Percentiles rank a stretch among this genome's conserved stretches.
Evolutionary conservation across 2,797 vertebrate species (phyloP).

Genomic region (Alcedo quadribrachys): DNA sequence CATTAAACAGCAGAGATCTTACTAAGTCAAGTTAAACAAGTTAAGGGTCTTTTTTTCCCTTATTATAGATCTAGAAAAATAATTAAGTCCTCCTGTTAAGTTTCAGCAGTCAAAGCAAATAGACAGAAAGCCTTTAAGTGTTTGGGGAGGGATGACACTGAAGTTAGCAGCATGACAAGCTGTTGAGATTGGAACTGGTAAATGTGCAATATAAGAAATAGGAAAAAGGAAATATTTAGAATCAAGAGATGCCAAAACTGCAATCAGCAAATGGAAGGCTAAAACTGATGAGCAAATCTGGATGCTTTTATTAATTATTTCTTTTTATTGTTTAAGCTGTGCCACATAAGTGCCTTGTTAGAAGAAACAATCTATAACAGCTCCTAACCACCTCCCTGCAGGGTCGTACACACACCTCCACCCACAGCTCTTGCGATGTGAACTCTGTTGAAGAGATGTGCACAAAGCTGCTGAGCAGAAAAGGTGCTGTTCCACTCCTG

Average conservation of each 20-base stretch:
- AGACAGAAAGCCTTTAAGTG: not conserved
- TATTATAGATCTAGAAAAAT: constrained; percentile 3
- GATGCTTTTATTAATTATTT: constrained; percentile 48
- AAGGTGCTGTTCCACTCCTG: not conserved
- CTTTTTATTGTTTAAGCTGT: constrained; percentile 49
- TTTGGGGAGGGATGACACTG: not conserved
- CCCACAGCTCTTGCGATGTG: fast-evolving
- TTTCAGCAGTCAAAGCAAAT: not conserved
- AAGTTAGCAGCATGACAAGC: not conserved
- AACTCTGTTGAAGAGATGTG: fast-evolving
- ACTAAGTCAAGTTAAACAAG: not conserved
- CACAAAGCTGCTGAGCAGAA: fast-evolving
- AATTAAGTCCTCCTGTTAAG: not conserved
- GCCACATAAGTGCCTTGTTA: constrained; percentile 22
- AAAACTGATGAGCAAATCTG: constrained; percentile 53
- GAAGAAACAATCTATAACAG: not conserved
- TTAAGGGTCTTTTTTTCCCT: not conserved
- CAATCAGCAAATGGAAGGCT: constrained; percentile 66
- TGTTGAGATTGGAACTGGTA: constrained; percentile 8
- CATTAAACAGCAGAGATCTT: not conserved
- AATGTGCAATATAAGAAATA: not conserved
- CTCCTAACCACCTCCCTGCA: not conserved
- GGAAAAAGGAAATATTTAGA: constrained; percentile 46
- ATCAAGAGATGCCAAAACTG: constrained; percentile 43
- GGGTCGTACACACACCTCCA: not conserved